Conservation (phyloP, 2,113 vertebrate species). For the Hippocampus zosterae region DNA sequence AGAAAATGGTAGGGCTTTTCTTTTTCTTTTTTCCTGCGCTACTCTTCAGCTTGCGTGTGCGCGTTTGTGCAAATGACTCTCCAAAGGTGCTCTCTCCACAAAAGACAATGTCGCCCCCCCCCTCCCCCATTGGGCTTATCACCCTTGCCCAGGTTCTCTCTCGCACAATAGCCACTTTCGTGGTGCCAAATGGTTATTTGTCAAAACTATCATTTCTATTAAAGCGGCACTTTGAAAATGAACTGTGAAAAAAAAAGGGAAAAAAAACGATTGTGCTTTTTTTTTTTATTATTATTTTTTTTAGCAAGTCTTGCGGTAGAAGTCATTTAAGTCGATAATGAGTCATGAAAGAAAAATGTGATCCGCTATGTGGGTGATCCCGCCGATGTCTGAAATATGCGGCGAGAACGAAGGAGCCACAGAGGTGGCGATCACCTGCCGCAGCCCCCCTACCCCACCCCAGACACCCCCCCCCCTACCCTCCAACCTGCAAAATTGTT, state of each 20-base stretch:
- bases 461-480: too few relatives aligned
- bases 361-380: background rate
- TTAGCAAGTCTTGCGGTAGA: slow-evolving; percentile 13
- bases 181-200: slow-evolving; percentile 77
- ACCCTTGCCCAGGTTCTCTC: slow-evolving; percentile 65
- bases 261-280: slow-evolving; percentile 5
- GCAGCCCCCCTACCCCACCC: too few relatives aligned
- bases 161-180: slow-evolving; percentile 73
- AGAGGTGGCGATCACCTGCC: too few relatives aligned
- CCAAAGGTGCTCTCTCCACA: slow-evolving; percentile 55
- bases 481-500: too few relatives aligned
- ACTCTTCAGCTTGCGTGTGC: slow-evolving; percentile 19
- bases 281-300: background rate
- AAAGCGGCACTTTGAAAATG: slow-evolving; percentile 61
- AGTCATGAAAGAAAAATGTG: background rate
- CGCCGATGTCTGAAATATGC: slow-evolving; percentile 5
- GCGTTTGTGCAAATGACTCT: slow-evolving; percentile 44
- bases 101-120: slow-evolving; percentile 68
- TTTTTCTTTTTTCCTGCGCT: slow-evolving; percentile 26
- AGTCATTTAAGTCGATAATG: slow-evolving; percentile 24
- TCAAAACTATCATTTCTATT: slow-evolving; percentile 77
- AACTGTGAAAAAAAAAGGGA: slow-evolving; percentile 37
- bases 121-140: slow-evolving; percentile 71
- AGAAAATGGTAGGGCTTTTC: slow-evolving; percentile 61
- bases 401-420: background rate